Evolutionary conservation across 2,113 vertebrate species (phyloP).

Genomic region (Grantiella picta): DNA sequence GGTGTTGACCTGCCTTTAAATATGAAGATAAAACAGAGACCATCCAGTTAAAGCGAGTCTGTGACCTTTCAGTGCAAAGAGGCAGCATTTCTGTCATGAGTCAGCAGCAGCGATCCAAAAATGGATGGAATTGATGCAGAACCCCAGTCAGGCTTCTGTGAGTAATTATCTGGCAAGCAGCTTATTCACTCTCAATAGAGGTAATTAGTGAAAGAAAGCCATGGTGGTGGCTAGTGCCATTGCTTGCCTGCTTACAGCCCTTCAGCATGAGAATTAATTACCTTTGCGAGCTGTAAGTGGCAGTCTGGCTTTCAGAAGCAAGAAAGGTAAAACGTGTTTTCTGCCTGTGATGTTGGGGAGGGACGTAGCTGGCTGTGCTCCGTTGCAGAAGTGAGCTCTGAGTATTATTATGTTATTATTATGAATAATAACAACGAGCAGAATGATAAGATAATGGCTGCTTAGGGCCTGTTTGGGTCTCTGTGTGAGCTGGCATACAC

Average conservation of each 20-base stretch:
- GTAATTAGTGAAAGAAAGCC: background rate
- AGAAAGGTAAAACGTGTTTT: background rate
- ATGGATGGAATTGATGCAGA: background rate
- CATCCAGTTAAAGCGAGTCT: background rate
- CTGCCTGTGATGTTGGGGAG: fast-evolving
- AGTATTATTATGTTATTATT: no score
- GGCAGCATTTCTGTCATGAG: background rate
- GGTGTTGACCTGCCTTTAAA: background rate
- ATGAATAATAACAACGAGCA: background rate
- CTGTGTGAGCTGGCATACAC: background rate
- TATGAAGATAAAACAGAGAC: background rate
- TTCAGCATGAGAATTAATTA: background rate
- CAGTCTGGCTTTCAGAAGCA: background rate
- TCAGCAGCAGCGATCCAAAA: background rate
- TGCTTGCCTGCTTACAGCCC: background rate
- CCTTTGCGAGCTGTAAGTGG: background rate
- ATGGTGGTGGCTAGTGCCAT: background rate
- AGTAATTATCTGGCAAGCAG: background rate
- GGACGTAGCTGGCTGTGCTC: background rate
- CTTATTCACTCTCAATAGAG: background rate
- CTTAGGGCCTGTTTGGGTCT: background rate
- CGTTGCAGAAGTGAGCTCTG: background rate
- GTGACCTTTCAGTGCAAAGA: background rate
- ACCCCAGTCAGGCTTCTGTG: background rate
- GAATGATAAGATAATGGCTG: background rate